A percentile compares a stretch with the other conserved stretches of the same genome.
These are phyloP conservation scores for Strix aluco DNA, from an alignment of 2,113 vertebrate species.

Conservation along the genomic window DNA sequence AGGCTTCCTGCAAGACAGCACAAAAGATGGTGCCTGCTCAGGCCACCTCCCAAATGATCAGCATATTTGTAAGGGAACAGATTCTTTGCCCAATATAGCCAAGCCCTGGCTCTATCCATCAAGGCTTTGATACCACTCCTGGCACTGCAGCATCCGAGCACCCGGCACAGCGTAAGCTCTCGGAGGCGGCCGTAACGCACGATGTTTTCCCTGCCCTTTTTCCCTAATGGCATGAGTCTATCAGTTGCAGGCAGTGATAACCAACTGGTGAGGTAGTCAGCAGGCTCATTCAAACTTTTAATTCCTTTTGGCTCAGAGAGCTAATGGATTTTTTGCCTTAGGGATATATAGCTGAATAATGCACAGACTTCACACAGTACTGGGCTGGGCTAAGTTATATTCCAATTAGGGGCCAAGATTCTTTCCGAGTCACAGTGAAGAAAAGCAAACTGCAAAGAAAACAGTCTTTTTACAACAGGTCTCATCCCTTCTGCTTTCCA, in stretches of 20 bases:
- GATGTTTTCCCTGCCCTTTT: not conserved
- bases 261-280: not conserved
- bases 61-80: constrained; percentile 17
- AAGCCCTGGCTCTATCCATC: constrained; percentile 34
- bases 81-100: constrained; percentile 43
- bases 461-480: not conserved
- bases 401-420: constrained; percentile 9
- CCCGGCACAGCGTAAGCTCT: not conserved
- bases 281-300: constrained; percentile 39
- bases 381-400: not conserved
- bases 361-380: constrained; percentile 32
- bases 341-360: constrained; percentile 61
- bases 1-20: not conserved
- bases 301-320: constrained; percentile 53
- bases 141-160: not conserved
- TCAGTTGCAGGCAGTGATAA: constrained; percentile 23
- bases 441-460: not conserved
- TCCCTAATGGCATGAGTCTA: not conserved
- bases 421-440: not conserved
- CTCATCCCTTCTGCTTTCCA: not conserved
- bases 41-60: not conserved
- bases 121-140: not conserved
- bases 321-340: constrained; percentile 71
- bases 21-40: not conserved
- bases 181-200: not conserved